phyloP scores from a whole-genome alignment of 1,140 invertebrate genomes.

The Trachelipus rathkii region DNA sequence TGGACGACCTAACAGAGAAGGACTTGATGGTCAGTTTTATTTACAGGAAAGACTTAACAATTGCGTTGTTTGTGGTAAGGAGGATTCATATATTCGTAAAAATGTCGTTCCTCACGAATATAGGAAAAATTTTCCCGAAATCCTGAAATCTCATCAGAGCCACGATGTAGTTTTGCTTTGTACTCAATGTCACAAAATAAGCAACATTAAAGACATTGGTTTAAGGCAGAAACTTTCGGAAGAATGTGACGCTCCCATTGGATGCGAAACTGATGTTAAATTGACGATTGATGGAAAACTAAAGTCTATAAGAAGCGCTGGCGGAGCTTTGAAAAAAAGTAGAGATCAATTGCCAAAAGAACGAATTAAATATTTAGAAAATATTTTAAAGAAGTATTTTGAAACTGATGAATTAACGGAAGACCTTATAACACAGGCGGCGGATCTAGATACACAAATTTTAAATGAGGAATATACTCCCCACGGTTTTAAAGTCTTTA shows the following conservation, averaged over 20 bases:
- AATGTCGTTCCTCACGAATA: conserved; percentile 80
- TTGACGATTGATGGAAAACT: conserved; percentile 47
- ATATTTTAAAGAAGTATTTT: conserved; percentile 49
- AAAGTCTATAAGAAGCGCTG: conserved; percentile 62
- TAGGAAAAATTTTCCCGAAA: conserved; percentile 70
- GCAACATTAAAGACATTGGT: conserved; percentile 63
- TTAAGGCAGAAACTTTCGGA: conserved; percentile 61
- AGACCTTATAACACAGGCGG: conserved; percentile 49
- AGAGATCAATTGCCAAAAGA: conserved; percentile 32
- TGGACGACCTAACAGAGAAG: conserved; percentile 64
- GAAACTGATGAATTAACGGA: conserved; percentile 47
- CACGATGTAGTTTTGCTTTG: conserved; percentile 78
- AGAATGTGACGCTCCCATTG: conserved; percentile 63
- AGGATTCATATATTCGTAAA: conserved; percentile 68
- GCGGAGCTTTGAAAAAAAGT: conserved; percentile 58
- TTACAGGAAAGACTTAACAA: conserved; percentile 64
- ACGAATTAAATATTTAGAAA: conserved; percentile 44
- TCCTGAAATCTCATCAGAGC: conserved; percentile 76
- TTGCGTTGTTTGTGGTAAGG: conserved; percentile 76
- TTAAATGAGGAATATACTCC: conserved; percentile 57
- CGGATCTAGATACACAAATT: conserved; percentile 48
- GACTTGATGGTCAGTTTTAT: conserved; percentile 53
- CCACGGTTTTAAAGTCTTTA: conserved; percentile 66
- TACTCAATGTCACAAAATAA: conserved; percentile 65
- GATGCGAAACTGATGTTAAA: conserved; percentile 50